phyloP scores from a whole-genome alignment of 2,888 invertebrate species.

The Stenichneumon culpator region DNA sequence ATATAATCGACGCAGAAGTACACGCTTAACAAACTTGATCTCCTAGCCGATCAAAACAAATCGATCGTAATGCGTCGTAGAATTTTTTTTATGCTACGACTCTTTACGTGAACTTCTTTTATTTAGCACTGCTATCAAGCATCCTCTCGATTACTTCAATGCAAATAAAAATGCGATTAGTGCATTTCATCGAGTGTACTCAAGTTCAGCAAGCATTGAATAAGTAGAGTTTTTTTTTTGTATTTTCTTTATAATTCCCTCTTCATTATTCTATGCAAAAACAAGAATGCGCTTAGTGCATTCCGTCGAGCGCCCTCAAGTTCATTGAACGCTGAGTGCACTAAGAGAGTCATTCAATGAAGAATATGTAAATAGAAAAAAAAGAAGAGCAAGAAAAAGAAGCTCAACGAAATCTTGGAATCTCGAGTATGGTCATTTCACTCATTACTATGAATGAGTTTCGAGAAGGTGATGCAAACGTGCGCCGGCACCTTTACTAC shows the following conservation, averaged over 20 bases:
- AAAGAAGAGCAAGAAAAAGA: not conserved
- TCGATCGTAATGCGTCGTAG: too few relatives aligned
- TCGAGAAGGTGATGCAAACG: conserved; percentile 25
- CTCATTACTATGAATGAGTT: conserved; percentile 36
- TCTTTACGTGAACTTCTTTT: conserved; percentile 11
- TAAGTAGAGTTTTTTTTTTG: too few relatives aligned
- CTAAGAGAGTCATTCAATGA: conserved; percentile 24
- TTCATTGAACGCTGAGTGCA: conserved; percentile 28
- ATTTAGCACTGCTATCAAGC: not conserved
- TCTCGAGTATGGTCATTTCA: conserved; percentile 11
- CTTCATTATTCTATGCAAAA: too few relatives aligned
- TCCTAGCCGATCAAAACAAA: not conserved
- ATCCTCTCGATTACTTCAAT: not conserved
- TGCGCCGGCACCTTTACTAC: conserved; percentile 12
- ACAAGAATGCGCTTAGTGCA: conserved; percentile 19
- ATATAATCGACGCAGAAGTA: not conserved
- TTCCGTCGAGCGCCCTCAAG: conserved; percentile 32
- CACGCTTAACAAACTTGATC: not conserved
- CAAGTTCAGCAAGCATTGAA: too few relatives aligned
- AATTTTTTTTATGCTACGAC: too few relatives aligned
- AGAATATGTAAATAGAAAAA: conserved; percentile 9
- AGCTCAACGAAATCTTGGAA: conserved; percentile 12
- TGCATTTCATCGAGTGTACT: not conserved
- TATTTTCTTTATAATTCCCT: too few relatives aligned
- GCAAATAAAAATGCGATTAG: conserved; percentile 26